A percentile compares a stretch with the other conserved stretches of the same genome.
Conservation (phyloP, 2,888 invertebrate genomes). For the Stenolophus ochropezus region DNA sequence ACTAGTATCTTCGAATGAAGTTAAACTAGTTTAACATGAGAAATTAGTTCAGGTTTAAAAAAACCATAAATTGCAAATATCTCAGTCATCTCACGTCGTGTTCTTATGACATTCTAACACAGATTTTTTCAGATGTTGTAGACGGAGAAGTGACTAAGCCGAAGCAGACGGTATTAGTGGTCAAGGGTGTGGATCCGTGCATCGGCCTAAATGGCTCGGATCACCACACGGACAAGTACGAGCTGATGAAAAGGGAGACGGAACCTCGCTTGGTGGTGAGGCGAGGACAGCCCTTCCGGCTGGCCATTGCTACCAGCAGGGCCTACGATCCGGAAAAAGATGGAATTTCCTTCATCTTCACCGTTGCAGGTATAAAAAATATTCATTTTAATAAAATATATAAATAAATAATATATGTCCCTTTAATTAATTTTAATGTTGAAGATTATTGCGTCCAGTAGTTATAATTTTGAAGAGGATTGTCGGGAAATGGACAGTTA, state of each 20-base stretch:
- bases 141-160: slow-evolving; percentile 62
- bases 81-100: neutral
- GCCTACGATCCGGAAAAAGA: slow-evolving; percentile 84
- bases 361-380: slow-evolving; percentile 78
- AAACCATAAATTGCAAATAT: neutral
- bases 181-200: slow-evolving; percentile 80
- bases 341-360: slow-evolving; percentile 89
- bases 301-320: slow-evolving; percentile 81
- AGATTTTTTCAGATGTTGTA: slow-evolving; percentile 4
- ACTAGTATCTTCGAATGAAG: neutral
- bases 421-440: too few species aligned
- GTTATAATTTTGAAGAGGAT: too few species aligned
- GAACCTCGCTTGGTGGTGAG: slow-evolving; percentile 81
- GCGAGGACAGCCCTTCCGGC: slow-evolving; percentile 84
- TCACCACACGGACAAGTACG: slow-evolving; percentile 85
- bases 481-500: too few species aligned
- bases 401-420: too few species aligned
- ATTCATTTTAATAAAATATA: neutral
- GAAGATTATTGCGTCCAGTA: too few species aligned
- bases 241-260: slow-evolving; percentile 78
- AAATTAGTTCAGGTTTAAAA: slow-evolving; percentile 1
- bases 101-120: slow-evolving; percentile 1
- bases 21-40: neutral
- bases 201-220: slow-evolving; percentile 81
- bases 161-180: slow-evolving; percentile 8